Percentiles rank a stretch among this genome's conserved stretches.
phyloP scores from a whole-genome alignment of 2,797 vertebrate species.

The Microcaecilia unicolor region DNA sequence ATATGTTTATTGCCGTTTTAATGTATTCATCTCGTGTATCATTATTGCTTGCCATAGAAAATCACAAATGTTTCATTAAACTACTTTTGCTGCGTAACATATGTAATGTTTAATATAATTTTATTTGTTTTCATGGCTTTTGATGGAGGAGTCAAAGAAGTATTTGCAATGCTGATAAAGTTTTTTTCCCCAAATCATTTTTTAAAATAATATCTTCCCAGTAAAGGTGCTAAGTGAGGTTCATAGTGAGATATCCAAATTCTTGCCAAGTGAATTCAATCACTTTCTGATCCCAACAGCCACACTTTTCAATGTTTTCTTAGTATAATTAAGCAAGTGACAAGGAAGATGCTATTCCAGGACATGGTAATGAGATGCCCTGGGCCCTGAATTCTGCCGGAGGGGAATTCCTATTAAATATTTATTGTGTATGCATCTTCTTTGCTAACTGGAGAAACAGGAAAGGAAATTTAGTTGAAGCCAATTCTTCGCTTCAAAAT shows the following conservation, averaged over 20 bases:
- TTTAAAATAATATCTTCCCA: slow-evolving; percentile 40
- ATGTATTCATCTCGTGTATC: no score
- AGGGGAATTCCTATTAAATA: slow-evolving; percentile 74
- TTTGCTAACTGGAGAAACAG: slow-evolving; percentile 51
- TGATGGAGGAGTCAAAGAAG: no score
- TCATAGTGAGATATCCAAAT: slow-evolving; percentile 67
- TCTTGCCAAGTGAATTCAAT: slow-evolving; percentile 73
- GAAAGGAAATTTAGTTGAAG: slow-evolving; percentile 47
- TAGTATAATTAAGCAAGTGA: slow-evolving; percentile 74
- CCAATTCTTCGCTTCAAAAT: slow-evolving; percentile 46
- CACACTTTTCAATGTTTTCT: slow-evolving; percentile 58
- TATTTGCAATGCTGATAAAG: slow-evolving; percentile 22
- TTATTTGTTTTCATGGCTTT: no score
- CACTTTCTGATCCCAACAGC: slow-evolving; percentile 66
- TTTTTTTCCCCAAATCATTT: slow-evolving; percentile 35
- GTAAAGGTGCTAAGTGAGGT: slow-evolving; percentile 67
- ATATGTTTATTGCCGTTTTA: no score
- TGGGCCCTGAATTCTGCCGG: slow-evolving; percentile 56
- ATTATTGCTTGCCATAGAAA: no score
- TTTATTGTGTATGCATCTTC: slow-evolving; percentile 61
- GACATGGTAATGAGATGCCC: slow-evolving; percentile 64
- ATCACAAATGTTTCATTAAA: no score
- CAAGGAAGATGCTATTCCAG: slow-evolving; percentile 68
- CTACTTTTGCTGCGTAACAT: no score
- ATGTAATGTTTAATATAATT: no score